Percentiles rank a stretch among this genome's conserved stretches.
Conservation (phyloP, 2,797 vertebrate genomes). For the Myoxocephalus aenaeus region DNA sequence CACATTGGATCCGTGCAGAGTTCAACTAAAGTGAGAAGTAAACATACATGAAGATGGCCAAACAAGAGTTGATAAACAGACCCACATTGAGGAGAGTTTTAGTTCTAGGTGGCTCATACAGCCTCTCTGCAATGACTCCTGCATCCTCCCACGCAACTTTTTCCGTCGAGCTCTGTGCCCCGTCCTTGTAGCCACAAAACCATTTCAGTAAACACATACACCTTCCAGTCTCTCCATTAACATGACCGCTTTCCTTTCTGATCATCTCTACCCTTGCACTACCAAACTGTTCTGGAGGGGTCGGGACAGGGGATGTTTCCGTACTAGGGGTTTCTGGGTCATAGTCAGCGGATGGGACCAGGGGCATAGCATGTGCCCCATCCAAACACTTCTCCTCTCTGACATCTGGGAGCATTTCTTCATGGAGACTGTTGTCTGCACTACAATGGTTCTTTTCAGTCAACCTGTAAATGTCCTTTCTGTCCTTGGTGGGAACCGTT, state of each 20-base stretch:
- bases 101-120: slow-evolving; percentile 91
- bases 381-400: slow-evolving; percentile 84
- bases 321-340: slow-evolving; percentile 85
- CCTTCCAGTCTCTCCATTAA: slow-evolving; percentile 51
- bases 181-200: slow-evolving; percentile 91
- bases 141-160: slow-evolving; percentile 85
- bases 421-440: slow-evolving; percentile 71
- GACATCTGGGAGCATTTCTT: slow-evolving; percentile 81
- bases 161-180: slow-evolving; percentile 76
- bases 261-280: slow-evolving; percentile 85
- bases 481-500: slow-evolving; percentile 65
- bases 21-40: slow-evolving; percentile 94
- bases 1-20: slow-evolving; percentile 37
- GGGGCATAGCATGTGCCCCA: slow-evolving; percentile 87
- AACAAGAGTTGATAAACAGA: slow-evolving; percentile 89
- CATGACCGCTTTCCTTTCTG: slow-evolving; percentile 76
- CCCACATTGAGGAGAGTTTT: slow-evolving; percentile 91
- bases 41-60: slow-evolving; percentile 97
- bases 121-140: slow-evolving; percentile 87
- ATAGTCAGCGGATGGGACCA: slow-evolving; percentile 86
- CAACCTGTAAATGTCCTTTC: slow-evolving; percentile 77
- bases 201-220: slow-evolving; percentile 87
- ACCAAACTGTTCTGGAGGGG: slow-evolving; percentile 87
- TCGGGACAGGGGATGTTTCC: slow-evolving; percentile 88
- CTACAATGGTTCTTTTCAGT: slow-evolving; percentile 81